A percentile compares a stretch with the other conserved stretches of the same genome.
phyloP scores from a whole-genome alignment of 2,113 vertebrate species.

The Columba livia region DNA sequence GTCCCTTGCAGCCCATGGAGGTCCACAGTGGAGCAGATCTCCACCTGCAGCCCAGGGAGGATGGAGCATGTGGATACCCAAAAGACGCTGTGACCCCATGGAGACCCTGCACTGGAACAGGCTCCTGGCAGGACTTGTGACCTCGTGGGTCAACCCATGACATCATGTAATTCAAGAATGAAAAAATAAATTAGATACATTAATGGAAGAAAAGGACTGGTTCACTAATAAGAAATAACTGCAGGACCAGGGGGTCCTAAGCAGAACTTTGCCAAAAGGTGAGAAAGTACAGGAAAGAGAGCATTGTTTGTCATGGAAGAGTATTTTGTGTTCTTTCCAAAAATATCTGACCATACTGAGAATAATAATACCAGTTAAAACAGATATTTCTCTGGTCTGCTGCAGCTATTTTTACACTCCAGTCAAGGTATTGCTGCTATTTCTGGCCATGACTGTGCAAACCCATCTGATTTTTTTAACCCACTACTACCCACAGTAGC shows the following conservation, averaged over 20 bases:
- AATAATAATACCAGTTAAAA: not conserved
- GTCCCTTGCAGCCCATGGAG: not conserved
- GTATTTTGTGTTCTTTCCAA: not conserved
- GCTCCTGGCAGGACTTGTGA: not conserved
- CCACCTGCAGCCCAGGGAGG: no score
- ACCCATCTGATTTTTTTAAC: not conserved
- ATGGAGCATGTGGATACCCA: no score
- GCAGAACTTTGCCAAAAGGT: not conserved
- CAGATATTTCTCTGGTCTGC: not conserved
- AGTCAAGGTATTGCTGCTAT: not conserved
- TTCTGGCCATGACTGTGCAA: not conserved
- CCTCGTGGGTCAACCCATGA: fast-evolving
- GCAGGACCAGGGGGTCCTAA: not conserved
- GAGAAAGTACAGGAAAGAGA: not conserved
- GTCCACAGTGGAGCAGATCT: not conserved
- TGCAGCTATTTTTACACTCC: not conserved
- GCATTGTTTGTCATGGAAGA: not conserved
- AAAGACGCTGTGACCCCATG: no score
- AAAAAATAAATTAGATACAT: not conserved
- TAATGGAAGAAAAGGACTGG: not conserved
- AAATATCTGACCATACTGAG: not conserved
- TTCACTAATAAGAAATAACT: not conserved
- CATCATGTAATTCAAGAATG: not conserved
- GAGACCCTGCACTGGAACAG: fast-evolving
- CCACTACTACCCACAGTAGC: not conserved